Base-by-base conservation (phyloP, 2,888 invertebrate genomes). In the Acrocera orbiculus region DNA sequence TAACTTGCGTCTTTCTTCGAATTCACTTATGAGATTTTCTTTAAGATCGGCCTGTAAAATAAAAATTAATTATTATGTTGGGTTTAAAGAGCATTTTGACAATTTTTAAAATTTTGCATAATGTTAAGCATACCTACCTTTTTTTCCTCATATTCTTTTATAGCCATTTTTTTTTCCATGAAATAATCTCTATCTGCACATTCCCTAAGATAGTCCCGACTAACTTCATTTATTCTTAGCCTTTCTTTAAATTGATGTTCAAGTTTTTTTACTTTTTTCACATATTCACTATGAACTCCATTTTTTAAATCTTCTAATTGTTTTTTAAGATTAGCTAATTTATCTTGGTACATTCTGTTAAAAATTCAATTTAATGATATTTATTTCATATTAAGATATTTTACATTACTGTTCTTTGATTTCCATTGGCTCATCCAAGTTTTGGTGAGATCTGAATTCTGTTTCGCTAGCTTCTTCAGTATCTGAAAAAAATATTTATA, bases 391-490 rank as follows among this genome's bases (percentile, higher is more conserved):
- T 19, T 16, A 23, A 34, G 33, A 17, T 16, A n/a, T 8, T 5
- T 13, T 13, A 27, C 4, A 13, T 47, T 45, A 61, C 59, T 58
- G 58, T 42, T 61, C 60, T 42, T 58, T 61, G 1, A 61, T 50
- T 40, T 61, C 60, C 36, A 48, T 42, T 8, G 48, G 49, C 30
- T 48, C 47, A 42, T 54, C 53, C 40, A 55, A 53, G 42, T 42
- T 48, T 9, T 50, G 49, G 14, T 26, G 34, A 35, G 44, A 44
- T 7, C 48, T 52, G 27, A 78, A 73, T 47, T 92, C 92, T n/a
- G 87, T 85, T 61, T 93, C 93, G 59, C 90, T 90, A 1, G 92
- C 92, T 64, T 93, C 93, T 61, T 92, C 93, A 1, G 93, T 93
- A 56, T 92, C 92, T 79, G 47, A 32, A 51, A 51, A 32, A 24